Percentiles rank a stretch among this genome's conserved stretches.
Evolutionary conservation across 64 coral and sea anemone species (phyloP).

Genomic region (Dendronephthya gigantea): DNA sequence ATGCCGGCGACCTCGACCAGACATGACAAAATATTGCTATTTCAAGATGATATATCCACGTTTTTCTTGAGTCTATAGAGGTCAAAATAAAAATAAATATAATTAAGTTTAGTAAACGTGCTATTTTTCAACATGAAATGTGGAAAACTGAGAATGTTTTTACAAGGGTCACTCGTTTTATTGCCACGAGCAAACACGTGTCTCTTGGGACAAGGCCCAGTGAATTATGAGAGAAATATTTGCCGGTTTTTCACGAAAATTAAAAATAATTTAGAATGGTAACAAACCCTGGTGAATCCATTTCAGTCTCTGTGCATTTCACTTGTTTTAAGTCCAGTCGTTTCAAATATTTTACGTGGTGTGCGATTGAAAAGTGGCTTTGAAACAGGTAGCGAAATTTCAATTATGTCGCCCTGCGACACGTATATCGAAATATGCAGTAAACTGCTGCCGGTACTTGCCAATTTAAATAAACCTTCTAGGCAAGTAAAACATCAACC

Average conservation of each 20-base stretch:
- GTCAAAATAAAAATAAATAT: too few relatives aligned
- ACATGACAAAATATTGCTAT: background rate
- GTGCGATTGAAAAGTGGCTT: background rate
- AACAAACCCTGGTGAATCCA: background rate
- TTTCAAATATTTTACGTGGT: background rate
- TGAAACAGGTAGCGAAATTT: background rate
- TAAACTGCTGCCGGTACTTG: background rate
- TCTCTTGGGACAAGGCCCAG: background rate
- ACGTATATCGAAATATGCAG: background rate
- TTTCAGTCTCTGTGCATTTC: background rate
- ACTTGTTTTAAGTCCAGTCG: background rate
- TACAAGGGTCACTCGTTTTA: too few relatives aligned
- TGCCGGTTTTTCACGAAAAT: background rate
- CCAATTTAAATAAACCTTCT: background rate
- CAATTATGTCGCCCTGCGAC: background rate
- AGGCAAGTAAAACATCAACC: background rate
- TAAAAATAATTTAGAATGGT: background rate
- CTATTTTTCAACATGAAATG: too few relatives aligned
- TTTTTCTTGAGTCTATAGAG: background rate
- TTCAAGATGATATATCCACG: background rate
- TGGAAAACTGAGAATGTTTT: too few relatives aligned
- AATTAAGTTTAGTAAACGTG: too few relatives aligned
- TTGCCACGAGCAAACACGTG: background rate
- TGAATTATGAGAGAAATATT: background rate
- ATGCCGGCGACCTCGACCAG: slow-evolving; percentile 25